phyloP scores from a whole-genome alignment of 1,140 invertebrate genomes.

The Triops longicaudatus region DNA sequence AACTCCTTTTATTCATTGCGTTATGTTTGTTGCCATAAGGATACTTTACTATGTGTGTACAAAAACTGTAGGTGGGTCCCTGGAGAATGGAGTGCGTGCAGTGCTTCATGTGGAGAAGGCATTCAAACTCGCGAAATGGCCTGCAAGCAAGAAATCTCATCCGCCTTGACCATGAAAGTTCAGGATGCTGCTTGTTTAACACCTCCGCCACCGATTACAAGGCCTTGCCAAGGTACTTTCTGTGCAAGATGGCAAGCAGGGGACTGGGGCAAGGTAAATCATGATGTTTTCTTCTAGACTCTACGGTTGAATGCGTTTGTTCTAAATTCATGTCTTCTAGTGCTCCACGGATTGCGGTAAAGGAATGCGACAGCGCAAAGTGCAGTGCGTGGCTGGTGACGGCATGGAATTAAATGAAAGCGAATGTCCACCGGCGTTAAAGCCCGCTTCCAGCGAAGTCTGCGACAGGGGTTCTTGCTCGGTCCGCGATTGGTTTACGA shows the following conservation, averaged over 20 bases:
- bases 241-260: constrained; percentile 27
- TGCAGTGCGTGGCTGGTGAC: constrained; percentile 38
- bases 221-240: constrained; percentile 26
- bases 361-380: constrained; percentile 41
- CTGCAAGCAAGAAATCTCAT: constrained; percentile 45
- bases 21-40: constrained; percentile 19
- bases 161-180: constrained; percentile 46
- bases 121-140: constrained; percentile 46
- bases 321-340: constrained; percentile 30
- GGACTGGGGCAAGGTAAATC: constrained; percentile 29
- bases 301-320: not conserved
- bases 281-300: not conserved
- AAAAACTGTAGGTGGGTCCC: constrained; percentile 43
- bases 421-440: constrained; percentile 36
- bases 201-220: constrained; percentile 29
- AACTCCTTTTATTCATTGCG: not conserved
- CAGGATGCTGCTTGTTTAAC: constrained; percentile 33
- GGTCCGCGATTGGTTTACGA: constrained; percentile 39
- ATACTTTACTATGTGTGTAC: constrained; percentile 19
- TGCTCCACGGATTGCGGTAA: constrained; percentile 47
- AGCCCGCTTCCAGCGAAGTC: constrained; percentile 37
- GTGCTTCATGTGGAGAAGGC: constrained; percentile 57
- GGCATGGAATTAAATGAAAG: constrained; percentile 32
- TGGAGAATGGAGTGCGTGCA: constrained; percentile 52
- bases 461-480: constrained; percentile 47